Percentiles rank a stretch among this genome's conserved stretches.
These are phyloP conservation scores for Zelostemma sp. DNA, from an alignment of 1,140 invertebrate species.

Conservation along the genomic window DNA sequence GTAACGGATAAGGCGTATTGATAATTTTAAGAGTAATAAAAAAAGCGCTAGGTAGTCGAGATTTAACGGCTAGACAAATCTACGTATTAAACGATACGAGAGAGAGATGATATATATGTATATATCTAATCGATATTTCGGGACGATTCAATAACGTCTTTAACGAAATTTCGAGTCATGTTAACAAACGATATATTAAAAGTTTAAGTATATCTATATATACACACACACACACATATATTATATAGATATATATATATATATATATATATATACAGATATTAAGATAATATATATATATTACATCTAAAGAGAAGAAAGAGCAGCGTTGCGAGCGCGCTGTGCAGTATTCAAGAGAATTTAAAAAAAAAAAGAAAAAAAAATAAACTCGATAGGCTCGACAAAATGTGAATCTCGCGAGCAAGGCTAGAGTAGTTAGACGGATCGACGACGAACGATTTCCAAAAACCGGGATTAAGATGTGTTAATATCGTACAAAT, in stretches of 20 bases:
- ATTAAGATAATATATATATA: slow-evolving; percentile 51
- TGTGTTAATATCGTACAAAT: slow-evolving; percentile 64
- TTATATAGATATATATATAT: slow-evolving; percentile 37
- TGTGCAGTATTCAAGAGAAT: slow-evolving; percentile 58
- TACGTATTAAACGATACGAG: slow-evolving; percentile 12
- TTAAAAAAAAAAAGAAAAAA: too few relatives aligned
- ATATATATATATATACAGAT: slow-evolving; percentile 41
- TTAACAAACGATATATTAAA: slow-evolving; percentile 37
- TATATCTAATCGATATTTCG: slow-evolving; percentile 34
- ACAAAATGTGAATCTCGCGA: slow-evolving; percentile 65
- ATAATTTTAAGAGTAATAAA: slow-evolving; percentile 44
- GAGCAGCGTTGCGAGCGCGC: too few relatives aligned
- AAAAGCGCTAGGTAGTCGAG: slow-evolving; percentile 36
- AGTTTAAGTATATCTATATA: slow-evolving; percentile 23
- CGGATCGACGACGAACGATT: slow-evolving; percentile 48
- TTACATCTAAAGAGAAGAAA: too few relatives aligned
- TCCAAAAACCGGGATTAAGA: slow-evolving; percentile 21
- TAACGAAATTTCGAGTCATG: slow-evolving; percentile 23
- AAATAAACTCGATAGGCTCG: slow-evolving; percentile 61
- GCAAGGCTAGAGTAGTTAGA: slow-evolving; percentile 68
- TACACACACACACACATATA: too few relatives aligned
- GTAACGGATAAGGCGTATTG: slow-evolving; percentile 36
- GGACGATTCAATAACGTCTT: slow-evolving; percentile 17
- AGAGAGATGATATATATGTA: slow-evolving; percentile 2
- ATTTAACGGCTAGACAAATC: slow-evolving; percentile 29